Evolutionary conservation across 2,888 invertebrate genomes (phyloP).

Genomic region (Rhorus exstirpatorius): DNA sequence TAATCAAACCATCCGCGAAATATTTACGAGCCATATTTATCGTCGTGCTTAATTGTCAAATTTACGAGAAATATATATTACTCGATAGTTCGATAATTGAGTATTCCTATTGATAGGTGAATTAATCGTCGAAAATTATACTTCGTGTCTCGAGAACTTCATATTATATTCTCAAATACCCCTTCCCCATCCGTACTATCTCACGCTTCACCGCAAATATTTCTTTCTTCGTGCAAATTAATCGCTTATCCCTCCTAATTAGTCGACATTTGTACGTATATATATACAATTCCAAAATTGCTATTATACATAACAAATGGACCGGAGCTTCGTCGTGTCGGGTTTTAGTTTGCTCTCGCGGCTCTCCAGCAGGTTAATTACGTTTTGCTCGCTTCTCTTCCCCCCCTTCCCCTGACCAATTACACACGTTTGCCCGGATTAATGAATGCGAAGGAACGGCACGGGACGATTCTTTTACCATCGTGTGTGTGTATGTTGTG

Average conservation of each 20-base stretch:
- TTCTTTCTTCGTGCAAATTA: not conserved
- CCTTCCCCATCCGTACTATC: too few relatives aligned
- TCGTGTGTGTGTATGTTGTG: slow-evolving; percentile 2
- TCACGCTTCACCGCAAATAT: not conserved
- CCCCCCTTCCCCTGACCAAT: slow-evolving; percentile 55
- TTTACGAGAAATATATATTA: slow-evolving; percentile 24
- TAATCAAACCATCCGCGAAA: slow-evolving; percentile 2
- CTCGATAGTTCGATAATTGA: slow-evolving; percentile 14
- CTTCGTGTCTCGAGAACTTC: too few relatives aligned
- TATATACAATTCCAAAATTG: slow-evolving; percentile 26
- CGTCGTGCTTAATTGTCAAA: slow-evolving; percentile 34
- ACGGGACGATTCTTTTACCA: slow-evolving; percentile 37
- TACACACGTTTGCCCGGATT: slow-evolving; percentile 71
- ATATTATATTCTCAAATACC: too few relatives aligned
- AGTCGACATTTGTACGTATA: slow-evolving; percentile 8
- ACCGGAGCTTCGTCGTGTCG: slow-evolving; percentile 12
- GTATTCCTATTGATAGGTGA: not conserved
- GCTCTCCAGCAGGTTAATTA: slow-evolving; percentile 60
- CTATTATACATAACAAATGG: slow-evolving; percentile 25
- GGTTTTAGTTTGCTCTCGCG: slow-evolving; percentile 38
- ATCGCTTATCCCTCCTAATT: slow-evolving; percentile 39
- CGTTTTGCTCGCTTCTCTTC: slow-evolving; percentile 49
- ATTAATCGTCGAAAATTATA: not conserved
- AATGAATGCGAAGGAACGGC: slow-evolving; percentile 68
- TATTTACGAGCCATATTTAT: slow-evolving; percentile 44